Conservation (phyloP, 2,797 vertebrate species). For the Liasis olivaceus region DNA sequence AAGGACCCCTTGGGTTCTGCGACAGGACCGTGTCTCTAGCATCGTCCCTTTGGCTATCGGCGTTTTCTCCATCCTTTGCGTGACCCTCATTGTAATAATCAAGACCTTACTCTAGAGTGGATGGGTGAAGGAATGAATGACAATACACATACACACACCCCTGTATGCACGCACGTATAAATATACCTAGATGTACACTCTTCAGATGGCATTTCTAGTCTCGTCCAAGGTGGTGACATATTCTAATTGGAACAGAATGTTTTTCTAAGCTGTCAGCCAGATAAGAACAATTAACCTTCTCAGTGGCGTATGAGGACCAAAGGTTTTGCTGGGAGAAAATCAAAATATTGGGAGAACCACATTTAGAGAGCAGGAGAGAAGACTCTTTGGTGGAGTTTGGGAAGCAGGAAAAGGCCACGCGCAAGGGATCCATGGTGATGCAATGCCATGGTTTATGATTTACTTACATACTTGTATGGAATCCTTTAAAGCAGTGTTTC, state of each 20-base stretch:
- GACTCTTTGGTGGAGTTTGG: too few relatives aligned
- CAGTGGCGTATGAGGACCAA: background rate
- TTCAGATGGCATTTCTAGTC: background rate
- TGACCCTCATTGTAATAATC: background rate
- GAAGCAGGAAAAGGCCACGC: background rate
- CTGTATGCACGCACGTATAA: too few relatives aligned
- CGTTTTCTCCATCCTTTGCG: background rate
- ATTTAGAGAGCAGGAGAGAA: background rate
- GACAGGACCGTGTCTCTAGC: background rate
- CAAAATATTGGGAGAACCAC: background rate
- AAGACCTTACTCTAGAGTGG: background rate
- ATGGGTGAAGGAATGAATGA: too few relatives aligned
- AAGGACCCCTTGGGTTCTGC: background rate
- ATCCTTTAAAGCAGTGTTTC: too few relatives aligned
- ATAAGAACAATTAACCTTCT: background rate
- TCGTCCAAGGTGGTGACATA: background rate
- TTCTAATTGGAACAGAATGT: constrained; percentile 11
- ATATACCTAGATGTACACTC: too few relatives aligned
- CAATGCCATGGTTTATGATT: too few relatives aligned
- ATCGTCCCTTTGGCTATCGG: background rate
- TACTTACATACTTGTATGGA: too few relatives aligned
- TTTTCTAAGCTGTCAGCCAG: background rate
- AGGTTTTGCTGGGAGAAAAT: background rate
- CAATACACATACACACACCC: too few relatives aligned
- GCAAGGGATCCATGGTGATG: too few relatives aligned